phyloP scores from a whole-genome alignment of 2,113 vertebrate genomes.

The Ardeotis arabs region DNA sequence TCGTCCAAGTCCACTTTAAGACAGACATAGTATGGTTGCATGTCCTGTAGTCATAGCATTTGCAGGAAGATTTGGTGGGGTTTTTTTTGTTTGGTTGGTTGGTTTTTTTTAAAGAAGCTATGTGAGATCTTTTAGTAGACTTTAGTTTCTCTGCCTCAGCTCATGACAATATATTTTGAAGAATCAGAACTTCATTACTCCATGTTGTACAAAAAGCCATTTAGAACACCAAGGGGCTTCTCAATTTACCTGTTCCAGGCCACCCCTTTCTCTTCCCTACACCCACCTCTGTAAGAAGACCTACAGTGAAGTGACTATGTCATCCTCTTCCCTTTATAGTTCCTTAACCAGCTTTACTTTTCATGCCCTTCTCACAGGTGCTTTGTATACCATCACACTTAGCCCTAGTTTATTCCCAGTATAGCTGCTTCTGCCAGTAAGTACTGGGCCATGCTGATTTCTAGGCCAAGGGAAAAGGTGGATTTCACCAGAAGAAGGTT shows the following conservation, averaged over 20 bases:
- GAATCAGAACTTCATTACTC: background rate
- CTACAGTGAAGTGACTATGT: background rate
- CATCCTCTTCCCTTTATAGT: background rate
- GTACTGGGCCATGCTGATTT: background rate
- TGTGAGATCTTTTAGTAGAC: background rate
- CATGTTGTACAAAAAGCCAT: background rate
- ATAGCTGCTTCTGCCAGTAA: background rate
- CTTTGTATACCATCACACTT: background rate
- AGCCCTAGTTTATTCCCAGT: background rate
- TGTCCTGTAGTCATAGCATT: background rate
- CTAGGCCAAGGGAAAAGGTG: background rate
- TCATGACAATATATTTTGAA: background rate
- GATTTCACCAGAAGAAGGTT: background rate
- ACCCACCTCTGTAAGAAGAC: background rate
- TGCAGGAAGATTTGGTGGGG: background rate
- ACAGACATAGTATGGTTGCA: background rate
- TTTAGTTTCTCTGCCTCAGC: background rate
- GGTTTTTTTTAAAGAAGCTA: background rate
- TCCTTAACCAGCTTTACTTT: background rate
- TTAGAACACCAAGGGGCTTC: background rate
- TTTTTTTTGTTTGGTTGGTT: background rate
- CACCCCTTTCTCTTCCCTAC: background rate
- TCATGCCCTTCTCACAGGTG: background rate
- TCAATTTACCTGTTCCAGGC: background rate
- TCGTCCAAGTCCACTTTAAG: background rate